These are phyloP conservation scores for Dasypogon diadema DNA, from an alignment of 2,888 invertebrate genomes.

Conservation along the genomic window DNA sequence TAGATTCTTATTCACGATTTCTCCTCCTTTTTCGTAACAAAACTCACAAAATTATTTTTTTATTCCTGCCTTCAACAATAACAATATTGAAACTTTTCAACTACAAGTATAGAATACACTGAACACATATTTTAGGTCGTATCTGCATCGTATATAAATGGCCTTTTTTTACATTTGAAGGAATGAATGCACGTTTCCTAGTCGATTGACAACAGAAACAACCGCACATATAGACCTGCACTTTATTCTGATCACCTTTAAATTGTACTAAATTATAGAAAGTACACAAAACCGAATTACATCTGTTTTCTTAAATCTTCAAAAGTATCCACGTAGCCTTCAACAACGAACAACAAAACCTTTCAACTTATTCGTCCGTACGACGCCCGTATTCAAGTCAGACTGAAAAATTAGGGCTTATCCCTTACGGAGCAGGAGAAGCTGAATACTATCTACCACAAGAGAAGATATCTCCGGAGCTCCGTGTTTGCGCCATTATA, in stretches of 20 bases:
- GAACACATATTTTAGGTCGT: constrained; percentile 10
- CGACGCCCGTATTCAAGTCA: constrained; percentile 68
- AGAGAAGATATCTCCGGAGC: constrained; percentile 27
- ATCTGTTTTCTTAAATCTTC: constrained; percentile 49
- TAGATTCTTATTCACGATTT: too few species aligned
- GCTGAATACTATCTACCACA: constrained; percentile 22
- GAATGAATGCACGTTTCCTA: not conserved
- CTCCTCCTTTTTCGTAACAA: not conserved
- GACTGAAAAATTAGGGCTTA: constrained; percentile 63
- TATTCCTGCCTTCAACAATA: not conserved
- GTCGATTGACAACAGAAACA: not conserved
- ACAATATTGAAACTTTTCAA: constrained; percentile 10
- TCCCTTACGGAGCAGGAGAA: constrained; percentile 51
- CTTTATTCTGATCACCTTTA: not conserved
- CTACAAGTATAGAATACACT: constrained; percentile 23
- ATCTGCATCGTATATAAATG: not conserved
- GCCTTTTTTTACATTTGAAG: not conserved
- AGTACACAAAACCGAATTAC: not conserved
- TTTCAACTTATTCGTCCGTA: constrained; percentile 64
- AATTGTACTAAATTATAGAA: not conserved
- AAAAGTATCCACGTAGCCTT: constrained; percentile 45
- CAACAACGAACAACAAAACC: not conserved
- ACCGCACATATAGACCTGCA: not conserved
- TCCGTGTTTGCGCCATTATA: constrained; percentile 5
- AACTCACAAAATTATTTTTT: constrained; percentile 22